Evolutionary conservation across 2,888 invertebrate species (phyloP).

Genomic region (Drosophila meridionalis): DNA sequence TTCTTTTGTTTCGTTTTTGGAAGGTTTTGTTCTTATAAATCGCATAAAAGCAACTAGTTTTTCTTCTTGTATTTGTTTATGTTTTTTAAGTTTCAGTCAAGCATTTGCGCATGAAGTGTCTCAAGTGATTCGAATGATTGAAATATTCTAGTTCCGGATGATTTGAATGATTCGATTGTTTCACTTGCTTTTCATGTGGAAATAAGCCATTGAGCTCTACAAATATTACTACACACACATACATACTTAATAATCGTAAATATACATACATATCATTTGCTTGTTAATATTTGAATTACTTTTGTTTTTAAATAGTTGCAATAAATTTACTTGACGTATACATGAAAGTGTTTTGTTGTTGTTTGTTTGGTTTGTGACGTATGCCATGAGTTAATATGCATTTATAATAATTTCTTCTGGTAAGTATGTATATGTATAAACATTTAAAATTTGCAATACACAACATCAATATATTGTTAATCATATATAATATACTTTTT

Average conservation of each 20-base stretch:
- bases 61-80: conserved; percentile 17
- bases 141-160: conserved; percentile 11
- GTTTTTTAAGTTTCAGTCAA: conserved; percentile 59
- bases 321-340: conserved; percentile 75
- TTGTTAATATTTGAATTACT: conserved; percentile 7
- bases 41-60: conserved; percentile 58
- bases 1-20: conserved; percentile 27
- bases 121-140: conserved; percentile 25
- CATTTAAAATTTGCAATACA: conserved; percentile 81
- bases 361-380: conserved; percentile 15
- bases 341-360: conserved; percentile 56
- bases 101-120: conserved; percentile 62
- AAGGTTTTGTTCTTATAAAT: conserved; percentile 63
- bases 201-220: conserved; percentile 50
- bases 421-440: conserved; percentile 67
- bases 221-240: conserved; percentile 65
- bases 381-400: conserved; percentile 53
- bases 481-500: conserved; percentile 65
- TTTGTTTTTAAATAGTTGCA: conserved; percentile 55
- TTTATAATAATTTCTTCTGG: conserved; percentile 40
- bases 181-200: conserved; percentile 24
- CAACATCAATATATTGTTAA: conserved; percentile 80
- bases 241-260: conserved; percentile 60
- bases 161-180: conserved; percentile 20
- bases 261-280: conserved; percentile 52